phyloP scores from a whole-genome alignment of 2,113 vertebrate genomes.

The Onychostoma macrolepis region DNA sequence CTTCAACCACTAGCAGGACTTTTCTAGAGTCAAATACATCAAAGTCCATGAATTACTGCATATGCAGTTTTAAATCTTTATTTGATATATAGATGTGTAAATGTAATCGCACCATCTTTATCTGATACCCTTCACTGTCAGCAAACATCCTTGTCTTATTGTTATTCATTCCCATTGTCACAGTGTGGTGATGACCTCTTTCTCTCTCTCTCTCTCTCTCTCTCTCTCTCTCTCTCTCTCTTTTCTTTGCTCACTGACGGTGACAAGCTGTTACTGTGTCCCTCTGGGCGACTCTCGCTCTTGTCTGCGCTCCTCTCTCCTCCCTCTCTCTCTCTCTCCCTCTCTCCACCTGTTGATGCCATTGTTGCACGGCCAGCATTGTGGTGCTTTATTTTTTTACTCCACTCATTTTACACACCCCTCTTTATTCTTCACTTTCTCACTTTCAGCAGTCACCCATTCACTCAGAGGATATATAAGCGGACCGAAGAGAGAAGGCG shows the following conservation, averaged over 20 bases:
- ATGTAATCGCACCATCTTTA: not conserved
- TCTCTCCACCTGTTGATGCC: conserved; percentile 79
- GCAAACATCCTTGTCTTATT: conserved; percentile 67
- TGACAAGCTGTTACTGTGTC: conserved; percentile 75
- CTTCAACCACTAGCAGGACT: not conserved
- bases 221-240: conserved; percentile 56
- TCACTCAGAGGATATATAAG: conserved; percentile 68
- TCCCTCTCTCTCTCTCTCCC: conserved; percentile 43
- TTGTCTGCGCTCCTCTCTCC: conserved; percentile 8
- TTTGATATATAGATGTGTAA: conserved; percentile 14
- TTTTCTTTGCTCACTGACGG: conserved; percentile 71
- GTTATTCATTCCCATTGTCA: conserved; percentile 76
- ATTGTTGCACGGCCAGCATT: conserved; percentile 69
- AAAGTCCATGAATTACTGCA: not conserved
- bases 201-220: conserved; percentile 52
- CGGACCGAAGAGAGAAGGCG: not conserved
- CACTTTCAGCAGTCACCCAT: conserved; percentile 22
- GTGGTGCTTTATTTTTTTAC: conserved; percentile 68
- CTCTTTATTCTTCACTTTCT: conserved; percentile 50
- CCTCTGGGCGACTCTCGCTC: conserved; percentile 71
- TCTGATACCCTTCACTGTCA: conserved; percentile 58
- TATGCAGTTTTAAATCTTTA: not conserved
- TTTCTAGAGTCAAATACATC: not conserved
- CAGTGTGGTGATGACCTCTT: conserved; percentile 73
- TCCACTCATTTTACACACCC: conserved; percentile 55